Conservation (phyloP, 2,797 vertebrate species). For the Amniataba percoides region DNA sequence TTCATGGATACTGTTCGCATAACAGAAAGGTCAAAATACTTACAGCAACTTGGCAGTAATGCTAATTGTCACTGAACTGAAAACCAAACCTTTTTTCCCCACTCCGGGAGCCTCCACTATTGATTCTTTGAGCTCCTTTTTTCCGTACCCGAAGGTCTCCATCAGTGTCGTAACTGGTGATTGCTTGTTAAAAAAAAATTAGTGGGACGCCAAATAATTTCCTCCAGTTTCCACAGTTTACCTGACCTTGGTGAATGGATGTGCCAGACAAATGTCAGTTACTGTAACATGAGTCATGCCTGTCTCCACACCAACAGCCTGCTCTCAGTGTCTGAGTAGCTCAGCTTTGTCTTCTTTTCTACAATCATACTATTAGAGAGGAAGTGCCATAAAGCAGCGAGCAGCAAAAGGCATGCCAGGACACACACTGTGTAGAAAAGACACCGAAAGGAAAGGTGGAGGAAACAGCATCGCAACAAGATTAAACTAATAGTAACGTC, state of each 20-base stretch:
- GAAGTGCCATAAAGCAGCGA: slow-evolving; percentile 6
- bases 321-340: slow-evolving; percentile 32
- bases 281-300: slow-evolving; percentile 60
- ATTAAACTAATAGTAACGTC: background rate
- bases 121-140: background rate
- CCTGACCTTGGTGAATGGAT: slow-evolving; percentile 56
- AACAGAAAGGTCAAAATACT: slow-evolving; percentile 57
- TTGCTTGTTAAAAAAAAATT: slow-evolving; percentile 44
- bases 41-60: slow-evolving; percentile 50
- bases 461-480: background rate
- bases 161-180: slow-evolving; percentile 23
- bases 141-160: background rate
- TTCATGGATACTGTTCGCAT: slow-evolving; percentile 59
- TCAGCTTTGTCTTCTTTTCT: slow-evolving; percentile 16
- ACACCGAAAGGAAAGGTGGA: background rate
- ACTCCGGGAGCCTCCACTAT: slow-evolving; percentile 11
- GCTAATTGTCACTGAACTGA: slow-evolving; percentile 50
- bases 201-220: slow-evolving; percentile 50
- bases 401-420: background rate
- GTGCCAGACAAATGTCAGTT: slow-evolving; percentile 61
- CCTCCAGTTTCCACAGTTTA: slow-evolving; percentile 68
- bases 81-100: slow-evolving; percentile 39
- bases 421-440: background rate
- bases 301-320: slow-evolving; percentile 37
- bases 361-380: slow-evolving; percentile 4